Evolutionary conservation across 2,888 invertebrate genomes (phyloP), one percentile per base, ranked within the genome.

Genomic region (Lottia scabra): DNA sequence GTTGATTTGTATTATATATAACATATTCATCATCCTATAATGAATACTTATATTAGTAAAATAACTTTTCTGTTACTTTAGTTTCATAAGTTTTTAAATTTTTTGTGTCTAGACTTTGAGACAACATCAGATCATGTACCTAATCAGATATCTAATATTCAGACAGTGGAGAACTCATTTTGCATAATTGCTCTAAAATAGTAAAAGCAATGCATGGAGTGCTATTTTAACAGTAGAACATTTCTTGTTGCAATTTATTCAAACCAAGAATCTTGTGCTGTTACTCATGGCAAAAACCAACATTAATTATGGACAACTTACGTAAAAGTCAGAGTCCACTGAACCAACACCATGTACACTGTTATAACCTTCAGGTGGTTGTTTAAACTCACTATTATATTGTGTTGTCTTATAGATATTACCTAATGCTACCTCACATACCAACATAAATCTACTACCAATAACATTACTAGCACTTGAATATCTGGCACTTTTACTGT

Each of bases 21-120:
- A 85, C 89, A 82, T 81, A 89, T 79, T 89, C 88, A 79, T 88
- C 85, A 73, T 86, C 83, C 88, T 89, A 77, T 8, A 78, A 72
- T 44, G 73, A 30, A 72, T 38, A 10, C n/a, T n/a, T n/a, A 65
- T 27, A 23, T 2, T 15, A 70, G 19, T 56, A 56, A 2, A 56
- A 19, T 19, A 5, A 56, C n/a, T n/a, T n/a, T n/a, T n/a, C n/a
- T n/a, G n/a, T n/a, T n/a, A n/a, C n/a, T n/a, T n/a, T n/a, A n/a
- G n/a, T n/a, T n/a, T n/a, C n/a, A n/a, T n/a, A n/a, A n/a, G n/a
- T n/a, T n/a, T n/a, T n/a, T n/a, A n/a, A n/a, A n/a, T n/a, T 38
- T 10, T 38, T 38, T 38, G 10, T 8, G 38, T 6, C 38, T 38
- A 6, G 30, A 30, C 30, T 30, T 2, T 4, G 30, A 30, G 38